Base-by-base conservation (phyloP, 1,140 invertebrate genomes). In the Ganaspis sp. region DNA sequence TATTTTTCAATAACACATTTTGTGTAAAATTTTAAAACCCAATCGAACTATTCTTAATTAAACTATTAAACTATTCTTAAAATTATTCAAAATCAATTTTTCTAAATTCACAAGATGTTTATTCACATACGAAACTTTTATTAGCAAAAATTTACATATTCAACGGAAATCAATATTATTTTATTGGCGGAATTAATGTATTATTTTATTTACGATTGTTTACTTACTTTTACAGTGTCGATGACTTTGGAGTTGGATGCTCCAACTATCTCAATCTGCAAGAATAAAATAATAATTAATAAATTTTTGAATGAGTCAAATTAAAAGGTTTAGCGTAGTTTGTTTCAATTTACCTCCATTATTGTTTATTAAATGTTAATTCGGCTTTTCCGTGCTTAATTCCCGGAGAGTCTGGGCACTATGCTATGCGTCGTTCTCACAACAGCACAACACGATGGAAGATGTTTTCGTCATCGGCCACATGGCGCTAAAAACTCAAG, bases 221-320 rank as follows among this genome's bases (percentile, higher is more conserved):
- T 80, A 89, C 89, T 90, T 82, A 90, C 90, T 69, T 81, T 84
- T 6, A 91, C 42, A 15, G 82, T 83, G 29, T 85, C 79, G 69
- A 91, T 72, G 29, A 69, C 78, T 78, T 88, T 89, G 8, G 81
- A 86, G 19, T 80, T 82, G 5, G 83, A 85, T 23, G 83, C 83
- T 29, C 76, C 75, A 26, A 89, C 40, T 9, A 91, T 80, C 78
- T 89, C 87, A 76, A 91, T 88, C 90, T 91, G 73, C 8, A 85
- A 86, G 69, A 71, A 70, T 17, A 37, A 38, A 19, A 21, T 4
- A 71, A 54, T 64, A 0, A 64, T 69, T 70, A 74, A 9, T 29
- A 53, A 42, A 29, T 17, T n/a, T n/a, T 37, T 40, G 9, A 73
- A 69, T 29, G 23, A 42, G 45, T 19, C n/a, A 23, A 26, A 70